Evolutionary conservation across 2,888 invertebrate species (phyloP), one percentile per base, ranked within the genome.

Genomic region (Lottia scabra): DNA sequence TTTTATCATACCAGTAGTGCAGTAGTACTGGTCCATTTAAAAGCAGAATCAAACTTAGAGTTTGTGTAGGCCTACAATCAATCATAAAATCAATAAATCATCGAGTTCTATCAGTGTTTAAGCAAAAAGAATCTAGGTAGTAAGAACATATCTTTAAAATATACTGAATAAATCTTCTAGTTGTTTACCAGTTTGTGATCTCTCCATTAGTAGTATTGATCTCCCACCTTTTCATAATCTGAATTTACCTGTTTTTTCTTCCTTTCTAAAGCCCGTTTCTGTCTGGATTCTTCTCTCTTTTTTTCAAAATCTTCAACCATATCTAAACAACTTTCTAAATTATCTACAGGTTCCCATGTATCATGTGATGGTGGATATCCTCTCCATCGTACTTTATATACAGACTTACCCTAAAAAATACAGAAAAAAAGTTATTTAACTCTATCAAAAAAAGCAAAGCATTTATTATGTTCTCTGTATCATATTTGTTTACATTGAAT

Each of bases 261-360:
- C 69, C 81, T 78, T 73, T 85, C 78, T 67, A 82, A 79, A 65
- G 81, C 73, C 72, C 82, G 70, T 72, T 78, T 78, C 72, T 77
- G 74, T 67, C 77, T 72, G 66, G 78, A 72, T 68, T 82, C 78
- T 45, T 82, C 76, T 67, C 78, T 75, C 74, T 80, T 71, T 56
- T 78, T 68, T 68, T 80, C 74, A 68, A 81, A 88, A 43, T 85
- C 86, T 44, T 86, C 83, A 64, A 90, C 84, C 78, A 89, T 81
- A 71, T 89, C 88, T 74, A 82, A 79, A 70, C 89, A 89, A n/a
- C 83, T 82, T 10, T 80, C 77, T 27, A 90, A 82, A 74, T 90
- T 89, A 67, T 87, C 87, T 64, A 81, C 77, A 0, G 89, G 89
- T 73, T 90, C 89, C 87, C 88, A 88, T 12, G 90, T 89, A 74